phyloP scores from a whole-genome alignment of 1,140 invertebrate genomes.

The Drosophila littoralis region DNA sequence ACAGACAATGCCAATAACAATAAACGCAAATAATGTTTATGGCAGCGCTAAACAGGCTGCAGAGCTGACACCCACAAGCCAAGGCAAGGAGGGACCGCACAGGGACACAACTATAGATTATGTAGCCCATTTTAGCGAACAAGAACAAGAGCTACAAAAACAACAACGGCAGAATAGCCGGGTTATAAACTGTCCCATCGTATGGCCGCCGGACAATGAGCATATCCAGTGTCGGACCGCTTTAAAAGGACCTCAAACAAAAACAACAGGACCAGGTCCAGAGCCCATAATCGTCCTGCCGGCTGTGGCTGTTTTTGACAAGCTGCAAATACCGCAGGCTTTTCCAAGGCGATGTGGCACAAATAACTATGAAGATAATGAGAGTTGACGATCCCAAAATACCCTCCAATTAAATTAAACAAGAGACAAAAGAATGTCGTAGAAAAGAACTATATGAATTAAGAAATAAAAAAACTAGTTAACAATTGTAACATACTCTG shows the following conservation, averaged over 20 bases:
- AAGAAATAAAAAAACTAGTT: background rate
- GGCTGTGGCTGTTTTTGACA: constrained; percentile 52
- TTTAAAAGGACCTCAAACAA: constrained; percentile 41
- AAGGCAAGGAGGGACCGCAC: background rate
- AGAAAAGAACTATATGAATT: background rate
- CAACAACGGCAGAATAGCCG: constrained; percentile 3
- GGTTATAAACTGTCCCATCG: constrained; percentile 45
- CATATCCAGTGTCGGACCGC: constrained; percentile 30
- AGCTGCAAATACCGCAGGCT: constrained; percentile 56
- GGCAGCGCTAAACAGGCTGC: constrained; percentile 67
- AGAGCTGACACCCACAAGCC: constrained; percentile 14
- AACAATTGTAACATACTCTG: too few relatives aligned
- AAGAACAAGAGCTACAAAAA: constrained; percentile 1
- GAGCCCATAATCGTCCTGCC: constrained; percentile 33
- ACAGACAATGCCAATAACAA: constrained; percentile 81
- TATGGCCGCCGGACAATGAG: constrained; percentile 45
- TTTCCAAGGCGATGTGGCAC: constrained; percentile 25
- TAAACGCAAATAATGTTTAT: constrained; percentile 82
- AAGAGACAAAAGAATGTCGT: background rate
- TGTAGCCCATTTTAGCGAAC: constrained; percentile 36
- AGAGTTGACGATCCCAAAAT: background rate
- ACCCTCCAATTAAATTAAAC: background rate
- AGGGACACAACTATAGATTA: constrained; percentile 42
- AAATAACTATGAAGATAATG: constrained; percentile 4
- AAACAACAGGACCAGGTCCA: constrained; percentile 21